Evolutionary conservation across 2,113 vertebrate genomes (phyloP).

Genomic region (Crotalus tigris): DNA sequence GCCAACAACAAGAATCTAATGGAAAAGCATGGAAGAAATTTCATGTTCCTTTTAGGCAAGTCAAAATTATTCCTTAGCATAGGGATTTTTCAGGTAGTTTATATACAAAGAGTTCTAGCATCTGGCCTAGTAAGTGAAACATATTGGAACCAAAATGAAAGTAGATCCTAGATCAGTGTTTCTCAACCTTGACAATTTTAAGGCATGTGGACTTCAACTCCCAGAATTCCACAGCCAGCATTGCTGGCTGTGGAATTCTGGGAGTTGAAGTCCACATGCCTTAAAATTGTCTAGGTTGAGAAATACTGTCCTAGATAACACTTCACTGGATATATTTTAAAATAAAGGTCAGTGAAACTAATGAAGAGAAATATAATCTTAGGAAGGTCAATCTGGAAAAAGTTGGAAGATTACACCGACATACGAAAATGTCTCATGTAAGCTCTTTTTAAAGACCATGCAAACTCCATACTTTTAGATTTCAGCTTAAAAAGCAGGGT

Average conservation of each 20-base stretch:
- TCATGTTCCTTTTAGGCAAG: neutral
- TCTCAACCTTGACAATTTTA: too few relatives aligned
- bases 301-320: too few relatives aligned
- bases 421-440: neutral
- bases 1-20: constrained; percentile 93
- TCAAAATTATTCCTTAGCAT: neutral
- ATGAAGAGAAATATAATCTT: neutral
- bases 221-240: too few relatives aligned
- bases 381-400: neutral
- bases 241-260: too few relatives aligned
- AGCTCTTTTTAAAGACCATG: neutral
- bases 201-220: too few relatives aligned
- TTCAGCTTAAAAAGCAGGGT: neutral
- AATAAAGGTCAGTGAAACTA: neutral
- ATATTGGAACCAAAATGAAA: neutral
- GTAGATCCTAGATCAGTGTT: too few relatives aligned
- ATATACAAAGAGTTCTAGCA: neutral
- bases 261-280: too few relatives aligned
- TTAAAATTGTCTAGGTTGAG: too few relatives aligned
- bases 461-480: neutral
- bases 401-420: neutral
- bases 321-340: neutral
- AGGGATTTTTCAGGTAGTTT: neutral
- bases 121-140: neutral
- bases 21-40: neutral